These are phyloP conservation scores for Greenwoodochromis staneri DNA, from an alignment of 2,113 vertebrate genomes.

Conservation along the genomic window DNA sequence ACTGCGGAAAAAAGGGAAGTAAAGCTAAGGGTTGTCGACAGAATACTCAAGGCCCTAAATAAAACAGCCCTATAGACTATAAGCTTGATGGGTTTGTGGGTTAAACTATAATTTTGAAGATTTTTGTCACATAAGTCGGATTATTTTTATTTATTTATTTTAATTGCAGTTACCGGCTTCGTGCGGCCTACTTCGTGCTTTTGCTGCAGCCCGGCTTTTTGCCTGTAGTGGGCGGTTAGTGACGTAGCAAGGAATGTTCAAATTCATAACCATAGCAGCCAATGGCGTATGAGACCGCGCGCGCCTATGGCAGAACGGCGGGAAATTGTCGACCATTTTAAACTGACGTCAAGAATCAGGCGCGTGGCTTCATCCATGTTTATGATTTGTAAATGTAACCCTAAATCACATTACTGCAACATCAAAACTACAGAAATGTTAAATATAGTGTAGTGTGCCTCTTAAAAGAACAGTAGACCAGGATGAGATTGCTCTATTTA, in stretches of 20 bases:
- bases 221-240: slow-evolving; percentile 26
- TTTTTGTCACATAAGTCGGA: not conserved
- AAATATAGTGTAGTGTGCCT: not conserved
- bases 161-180: not conserved
- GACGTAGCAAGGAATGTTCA: slow-evolving; percentile 44
- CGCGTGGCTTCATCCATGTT: not conserved
- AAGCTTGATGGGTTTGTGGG: accelerated
- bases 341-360: not conserved
- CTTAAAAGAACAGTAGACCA: not conserved
- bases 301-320: not conserved
- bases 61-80: too few relatives aligned
- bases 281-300: slow-evolving; percentile 32
- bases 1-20: not conserved
- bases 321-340: not conserved
- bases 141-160: not conserved
- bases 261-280: slow-evolving; percentile 42
- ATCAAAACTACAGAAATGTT: accelerated
- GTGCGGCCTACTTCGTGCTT: not conserved
- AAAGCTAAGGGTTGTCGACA: not conserved
- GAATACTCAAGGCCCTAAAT: too few relatives aligned
- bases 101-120: not conserved
- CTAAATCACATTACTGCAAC: accelerated
- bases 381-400: not conserved
- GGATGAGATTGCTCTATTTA: not conserved
- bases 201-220: not conserved